Conservation (phyloP, 2,888 invertebrate species). For the Oscheius sp. region DNA sequence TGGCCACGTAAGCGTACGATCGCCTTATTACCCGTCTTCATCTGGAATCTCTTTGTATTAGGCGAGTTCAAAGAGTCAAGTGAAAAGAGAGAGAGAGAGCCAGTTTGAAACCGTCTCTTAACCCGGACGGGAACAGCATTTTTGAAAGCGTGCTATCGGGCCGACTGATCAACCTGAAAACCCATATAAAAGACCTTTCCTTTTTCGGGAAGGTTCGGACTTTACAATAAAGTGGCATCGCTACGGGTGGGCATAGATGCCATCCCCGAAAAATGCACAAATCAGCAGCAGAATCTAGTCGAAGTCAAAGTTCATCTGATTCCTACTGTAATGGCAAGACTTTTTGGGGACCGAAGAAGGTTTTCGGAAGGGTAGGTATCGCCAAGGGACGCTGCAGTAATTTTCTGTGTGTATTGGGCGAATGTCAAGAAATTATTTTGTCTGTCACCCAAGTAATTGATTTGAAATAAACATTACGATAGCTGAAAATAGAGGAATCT, state of each 20-base stretch:
- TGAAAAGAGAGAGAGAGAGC: background rate
- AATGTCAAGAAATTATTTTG: too few species aligned
- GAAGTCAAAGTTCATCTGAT: too few species aligned
- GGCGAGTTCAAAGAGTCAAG: background rate
- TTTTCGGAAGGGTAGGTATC: too few species aligned
- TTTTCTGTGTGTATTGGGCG: too few species aligned
- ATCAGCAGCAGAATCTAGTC: background rate
- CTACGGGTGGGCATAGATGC: slow-evolving; percentile 13
- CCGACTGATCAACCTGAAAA: slow-evolving; percentile 18
- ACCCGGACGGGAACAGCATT: background rate
- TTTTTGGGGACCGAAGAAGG: too few species aligned
- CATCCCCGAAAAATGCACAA: background rate
- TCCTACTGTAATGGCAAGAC: background rate
- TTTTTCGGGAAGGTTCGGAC: background rate
- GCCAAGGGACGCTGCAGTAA: too few species aligned
- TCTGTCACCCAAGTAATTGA: too few species aligned
- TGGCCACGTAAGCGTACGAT: slow-evolving; percentile 63
- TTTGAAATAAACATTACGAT: too few species aligned
- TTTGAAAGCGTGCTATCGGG: slow-evolving; percentile 7
- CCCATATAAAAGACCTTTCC: slow-evolving; percentile 4
- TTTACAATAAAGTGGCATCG: background rate
- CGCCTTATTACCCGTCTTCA: slow-evolving; percentile 9
- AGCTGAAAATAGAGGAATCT: too few species aligned
- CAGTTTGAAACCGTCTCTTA: too few species aligned
- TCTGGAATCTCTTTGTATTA: background rate